Evolutionary conservation across 2,113 vertebrate species (phyloP).

Genomic region (Prunella himalayana): DNA sequence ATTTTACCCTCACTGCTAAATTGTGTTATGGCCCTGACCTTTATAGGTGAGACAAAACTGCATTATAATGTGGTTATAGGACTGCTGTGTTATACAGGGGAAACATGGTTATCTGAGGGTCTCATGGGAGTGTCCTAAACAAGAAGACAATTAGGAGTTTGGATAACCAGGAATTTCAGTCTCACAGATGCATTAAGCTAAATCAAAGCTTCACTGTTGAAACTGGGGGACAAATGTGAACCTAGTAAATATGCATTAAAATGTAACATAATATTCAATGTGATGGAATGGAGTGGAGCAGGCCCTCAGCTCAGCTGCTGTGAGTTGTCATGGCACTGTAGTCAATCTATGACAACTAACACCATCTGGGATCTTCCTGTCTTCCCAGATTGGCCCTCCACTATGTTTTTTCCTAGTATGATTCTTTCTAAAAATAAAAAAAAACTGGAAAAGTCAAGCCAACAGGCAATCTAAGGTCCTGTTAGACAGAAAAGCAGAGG

Average conservation of each 20-base stretch:
- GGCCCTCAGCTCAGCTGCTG: constrained; percentile 22
- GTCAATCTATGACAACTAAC: constrained; percentile 8
- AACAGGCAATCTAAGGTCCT: not conserved
- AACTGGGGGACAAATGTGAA: not conserved
- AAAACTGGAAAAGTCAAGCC: not conserved
- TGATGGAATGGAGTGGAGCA: not conserved
- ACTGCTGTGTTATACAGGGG: constrained; percentile 38
- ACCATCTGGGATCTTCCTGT: constrained; percentile 31
- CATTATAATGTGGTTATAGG: constrained; percentile 45
- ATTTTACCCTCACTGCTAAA: constrained; percentile 61
- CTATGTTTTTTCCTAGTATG: not conserved
- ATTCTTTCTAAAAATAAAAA: constrained; percentile 26
- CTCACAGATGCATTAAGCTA: not conserved
- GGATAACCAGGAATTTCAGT: constrained; percentile 30
- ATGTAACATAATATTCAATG: not conserved
- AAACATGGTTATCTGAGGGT: constrained; percentile 27
- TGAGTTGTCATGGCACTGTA: not conserved
- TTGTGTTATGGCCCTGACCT: constrained; percentile 61
- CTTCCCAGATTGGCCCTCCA: not conserved
- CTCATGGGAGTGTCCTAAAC: constrained; percentile 15
- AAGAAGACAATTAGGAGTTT: constrained; percentile 10
- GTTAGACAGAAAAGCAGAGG: not conserved
- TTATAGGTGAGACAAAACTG: constrained; percentile 59
- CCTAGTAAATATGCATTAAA: not conserved
- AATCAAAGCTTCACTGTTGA: not conserved